A percentile compares a stretch with the other conserved stretches of the same genome.
phyloP scores from a whole-genome alignment of 1,140 invertebrate species.

The Neodiprion pinetum region DNA sequence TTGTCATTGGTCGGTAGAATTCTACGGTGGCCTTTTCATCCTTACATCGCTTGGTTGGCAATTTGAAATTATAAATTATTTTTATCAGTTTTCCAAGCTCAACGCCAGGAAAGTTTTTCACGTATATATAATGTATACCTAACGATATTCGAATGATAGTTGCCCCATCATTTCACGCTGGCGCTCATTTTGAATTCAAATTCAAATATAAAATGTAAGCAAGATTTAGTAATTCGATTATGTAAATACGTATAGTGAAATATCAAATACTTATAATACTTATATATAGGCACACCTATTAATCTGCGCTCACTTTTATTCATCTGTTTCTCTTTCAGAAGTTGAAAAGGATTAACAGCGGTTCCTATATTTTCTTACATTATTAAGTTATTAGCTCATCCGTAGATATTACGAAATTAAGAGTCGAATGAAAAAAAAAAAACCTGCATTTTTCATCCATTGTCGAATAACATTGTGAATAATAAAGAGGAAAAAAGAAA shows the following conservation, averaged over 20 bases:
- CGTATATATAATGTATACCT: too few species aligned
- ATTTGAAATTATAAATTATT: too few species aligned
- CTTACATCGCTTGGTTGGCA: too few species aligned
- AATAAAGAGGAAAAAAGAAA: not conserved
- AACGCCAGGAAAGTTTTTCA: too few species aligned
- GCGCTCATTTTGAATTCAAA: not conserved
- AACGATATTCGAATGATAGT: too few species aligned
- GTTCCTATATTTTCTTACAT: not conserved
- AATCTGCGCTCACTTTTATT: conserved; percentile 1
- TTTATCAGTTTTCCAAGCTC: too few species aligned
- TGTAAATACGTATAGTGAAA: too few species aligned
- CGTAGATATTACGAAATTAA: not conserved
- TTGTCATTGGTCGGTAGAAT: too few species aligned
- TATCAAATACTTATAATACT: too few species aligned
- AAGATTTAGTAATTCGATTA: not conserved
- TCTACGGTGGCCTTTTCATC: too few species aligned
- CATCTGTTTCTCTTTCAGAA: not conserved
- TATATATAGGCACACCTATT: not conserved
- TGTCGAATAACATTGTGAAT: conserved; percentile 1
- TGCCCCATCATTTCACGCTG: not conserved
- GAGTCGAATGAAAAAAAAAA: not conserved
- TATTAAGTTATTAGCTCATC: not conserved
- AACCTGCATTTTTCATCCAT: not conserved
- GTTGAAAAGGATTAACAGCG: not conserved
- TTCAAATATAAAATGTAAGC: not conserved